phyloP scores from a whole-genome alignment of 2,113 vertebrate genomes.

The Polypterus senegalus region DNA sequence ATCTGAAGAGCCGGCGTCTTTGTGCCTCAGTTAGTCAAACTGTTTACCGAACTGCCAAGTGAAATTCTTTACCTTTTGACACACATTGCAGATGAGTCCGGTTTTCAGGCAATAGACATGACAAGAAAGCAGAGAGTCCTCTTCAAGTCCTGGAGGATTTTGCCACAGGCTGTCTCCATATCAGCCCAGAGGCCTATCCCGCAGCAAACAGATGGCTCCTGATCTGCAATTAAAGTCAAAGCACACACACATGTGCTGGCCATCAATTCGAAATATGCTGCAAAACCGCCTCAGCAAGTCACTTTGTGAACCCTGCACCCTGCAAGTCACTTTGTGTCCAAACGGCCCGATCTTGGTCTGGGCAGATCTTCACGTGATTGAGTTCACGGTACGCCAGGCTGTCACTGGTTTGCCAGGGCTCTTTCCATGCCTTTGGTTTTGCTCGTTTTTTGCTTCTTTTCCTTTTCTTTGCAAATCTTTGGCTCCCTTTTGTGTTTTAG shows the following conservation, averaged over 20 bases:
- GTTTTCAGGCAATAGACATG: conserved; percentile 3
- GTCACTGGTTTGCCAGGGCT: too few species aligned
- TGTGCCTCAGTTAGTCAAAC: conserved; percentile 1
- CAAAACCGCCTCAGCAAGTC: too few species aligned
- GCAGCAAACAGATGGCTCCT: conserved; percentile 38
- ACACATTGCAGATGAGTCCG: not conserved
- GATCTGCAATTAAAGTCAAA: conserved; percentile 30
- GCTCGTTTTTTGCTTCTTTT: too few species aligned
- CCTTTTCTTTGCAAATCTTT: too few species aligned
- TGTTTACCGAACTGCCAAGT: conserved; percentile 15
- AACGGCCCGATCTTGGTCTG: too few species aligned
- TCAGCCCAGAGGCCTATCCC: conserved; percentile 27
- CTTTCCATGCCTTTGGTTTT: too few species aligned
- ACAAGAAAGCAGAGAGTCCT: conserved; percentile 2
- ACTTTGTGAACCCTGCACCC: too few species aligned
- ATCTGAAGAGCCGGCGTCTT: too few species aligned
- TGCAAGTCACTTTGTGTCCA: too few species aligned
- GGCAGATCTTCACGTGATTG: too few species aligned
- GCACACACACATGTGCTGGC: conserved; percentile 23
- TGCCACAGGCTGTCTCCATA: conserved; percentile 15
- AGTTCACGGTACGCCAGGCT: too few species aligned
- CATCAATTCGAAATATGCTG: not conserved
- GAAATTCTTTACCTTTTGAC: conserved; percentile 8
- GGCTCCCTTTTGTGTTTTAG: too few species aligned
- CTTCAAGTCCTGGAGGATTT: conserved; percentile 13